Base-by-base conservation (phyloP, 2,797 vertebrate genomes). In the Chlorospingus flavigularis region DNA sequence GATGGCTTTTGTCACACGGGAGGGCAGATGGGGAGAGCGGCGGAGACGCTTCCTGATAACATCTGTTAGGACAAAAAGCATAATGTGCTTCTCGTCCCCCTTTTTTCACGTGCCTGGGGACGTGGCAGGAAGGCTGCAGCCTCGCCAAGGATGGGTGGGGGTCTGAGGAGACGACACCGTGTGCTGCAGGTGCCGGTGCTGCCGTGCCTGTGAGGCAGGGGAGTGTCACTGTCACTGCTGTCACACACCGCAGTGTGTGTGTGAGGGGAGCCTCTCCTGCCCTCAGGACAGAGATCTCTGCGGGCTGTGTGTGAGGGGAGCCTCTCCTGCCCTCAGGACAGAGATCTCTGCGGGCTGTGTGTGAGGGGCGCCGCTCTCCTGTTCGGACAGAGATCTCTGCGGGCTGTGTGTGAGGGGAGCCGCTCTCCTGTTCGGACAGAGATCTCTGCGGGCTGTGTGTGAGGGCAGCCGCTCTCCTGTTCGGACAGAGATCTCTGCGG, bases 141-240 rank as follows among this genome's bases (percentile, higher is more conserved):
- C 35, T 10, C 30, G 7, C 53, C 33, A 1, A 5, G 85, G 45
- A 4, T 6, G 47, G 39, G 9, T 8, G 47, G 47, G 10, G 39
- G 48, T 13, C 17, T 50, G 63, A 53, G 55, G 40, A 11, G 63
- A 3, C 5, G 11, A 3, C 62, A 7, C 16, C 18, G 4, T 33
- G 37, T 33, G 20, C 17, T 15, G 62, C 15, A 17, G 48, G 53
- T 21, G 42, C 48, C 7, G 11, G 19, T 33, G 78, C 39, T 31
- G 25, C 57, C 12, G 1, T 10, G 6, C 0, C 75, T 40, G 85
- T 0, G 3, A 10, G 83, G 35, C 3, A 0, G 8, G 39, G 39
- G 26, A 8, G 5, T 31, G 68, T 40, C 3, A 1, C 53, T 17
- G 62, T n/a, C 51, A 13, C 30, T 53, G 51, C 4, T 31, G 51